Conservation (phyloP, 2,888 invertebrate genomes). For the Chydorus sphaericus region DNA sequence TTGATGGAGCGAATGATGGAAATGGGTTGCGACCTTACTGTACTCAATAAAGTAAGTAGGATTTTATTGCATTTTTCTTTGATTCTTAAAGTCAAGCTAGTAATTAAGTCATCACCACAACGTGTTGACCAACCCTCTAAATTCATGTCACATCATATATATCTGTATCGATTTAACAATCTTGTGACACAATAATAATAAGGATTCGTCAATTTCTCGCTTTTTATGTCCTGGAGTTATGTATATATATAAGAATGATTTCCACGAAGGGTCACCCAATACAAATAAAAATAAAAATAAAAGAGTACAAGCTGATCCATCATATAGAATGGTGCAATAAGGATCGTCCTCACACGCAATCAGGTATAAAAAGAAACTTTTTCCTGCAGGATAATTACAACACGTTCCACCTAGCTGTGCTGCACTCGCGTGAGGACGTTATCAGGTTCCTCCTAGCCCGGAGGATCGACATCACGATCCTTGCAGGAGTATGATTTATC, state of each 20-base stretch:
- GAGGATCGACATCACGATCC: constrained; percentile 78
- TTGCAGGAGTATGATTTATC: constrained; percentile 76
- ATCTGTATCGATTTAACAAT: too few species aligned
- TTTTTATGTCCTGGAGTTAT: too few species aligned
- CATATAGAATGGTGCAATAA: too few species aligned
- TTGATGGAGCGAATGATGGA: constrained; percentile 85
- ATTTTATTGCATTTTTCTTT: neutral
- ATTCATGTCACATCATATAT: too few species aligned
- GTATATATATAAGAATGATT: neutral
- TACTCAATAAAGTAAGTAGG: constrained; percentile 64
- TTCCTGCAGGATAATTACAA: constrained; percentile 79
- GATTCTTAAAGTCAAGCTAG: neutral
- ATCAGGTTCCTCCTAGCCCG: constrained; percentile 75
- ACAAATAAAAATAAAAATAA: neutral
- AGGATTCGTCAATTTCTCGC: too few species aligned
- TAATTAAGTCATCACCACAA: too few species aligned
- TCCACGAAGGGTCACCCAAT: neutral
- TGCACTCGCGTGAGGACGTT: constrained; percentile 88
- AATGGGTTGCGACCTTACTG: constrained; percentile 78
- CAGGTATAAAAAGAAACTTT: neutral
- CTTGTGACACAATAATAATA: too few species aligned
- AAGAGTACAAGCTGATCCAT: neutral
- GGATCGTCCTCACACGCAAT: neutral
- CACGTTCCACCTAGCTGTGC: constrained; percentile 84
- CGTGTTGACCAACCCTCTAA: too few species aligned